Conservation (phyloP, 2,888 invertebrate species). For the Pachymerium ferrugineum region DNA sequence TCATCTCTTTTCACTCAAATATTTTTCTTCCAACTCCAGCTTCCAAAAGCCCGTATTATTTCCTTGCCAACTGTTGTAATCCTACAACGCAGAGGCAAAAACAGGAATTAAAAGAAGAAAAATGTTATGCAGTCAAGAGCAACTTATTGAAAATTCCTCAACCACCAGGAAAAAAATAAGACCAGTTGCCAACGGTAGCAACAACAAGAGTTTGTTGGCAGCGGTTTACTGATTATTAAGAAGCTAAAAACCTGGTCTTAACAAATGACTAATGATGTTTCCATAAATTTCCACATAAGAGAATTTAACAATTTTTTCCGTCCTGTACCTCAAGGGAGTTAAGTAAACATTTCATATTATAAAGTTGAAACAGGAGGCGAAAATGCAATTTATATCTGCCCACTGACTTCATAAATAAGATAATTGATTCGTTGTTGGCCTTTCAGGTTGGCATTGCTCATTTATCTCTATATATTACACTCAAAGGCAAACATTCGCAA, state of each 20-base stretch:
- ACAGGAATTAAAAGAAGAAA: not conserved
- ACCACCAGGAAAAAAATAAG: not conserved
- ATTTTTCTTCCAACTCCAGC: not conserved
- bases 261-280: not conserved
- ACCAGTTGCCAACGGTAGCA: not conserved
- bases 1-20: too few species aligned
- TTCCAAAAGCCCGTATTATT: not conserved
- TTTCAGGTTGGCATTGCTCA: conserved; percentile 3
- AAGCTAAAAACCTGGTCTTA: not conserved
- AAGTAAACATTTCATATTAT: not conserved
- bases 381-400: conserved; percentile 8
- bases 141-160: conserved; percentile 3
- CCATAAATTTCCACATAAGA: not conserved
- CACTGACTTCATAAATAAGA: conserved; percentile 12
- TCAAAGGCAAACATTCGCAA: not conserved
- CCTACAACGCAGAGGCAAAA: not conserved
- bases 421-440: conserved; percentile 8
- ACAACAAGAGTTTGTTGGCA: not conserved
- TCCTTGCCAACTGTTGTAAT: not conserved
- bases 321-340: too few species aligned
- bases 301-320: not conserved
- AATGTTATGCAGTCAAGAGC: not conserved
- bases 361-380: not conserved
- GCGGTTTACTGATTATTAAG: not conserved
- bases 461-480: conserved; percentile 2